Conservation (phyloP, 2,888 invertebrate genomes). For the Synergus umbraculus region DNA sequence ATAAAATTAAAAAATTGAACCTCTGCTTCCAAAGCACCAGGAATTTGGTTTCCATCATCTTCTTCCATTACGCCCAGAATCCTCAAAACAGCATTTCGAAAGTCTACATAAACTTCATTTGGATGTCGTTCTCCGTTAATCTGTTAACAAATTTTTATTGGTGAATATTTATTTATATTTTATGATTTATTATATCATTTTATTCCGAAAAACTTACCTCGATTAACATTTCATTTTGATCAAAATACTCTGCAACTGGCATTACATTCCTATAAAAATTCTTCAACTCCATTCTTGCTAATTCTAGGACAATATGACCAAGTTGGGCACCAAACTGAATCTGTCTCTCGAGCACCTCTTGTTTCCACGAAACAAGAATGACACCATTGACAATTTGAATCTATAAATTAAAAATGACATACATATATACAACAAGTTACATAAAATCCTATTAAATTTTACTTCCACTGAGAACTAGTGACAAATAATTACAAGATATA, state of each 20-base stretch:
- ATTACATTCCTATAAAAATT: constrained; percentile 94
- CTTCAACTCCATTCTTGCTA: constrained; percentile 92
- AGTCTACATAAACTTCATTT: constrained; percentile 91
- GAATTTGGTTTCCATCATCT: constrained; percentile 50
- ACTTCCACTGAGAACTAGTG: no score
- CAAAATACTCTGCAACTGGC: constrained; percentile 94
- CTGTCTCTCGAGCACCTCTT: constrained; percentile 90
- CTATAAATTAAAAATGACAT: constrained; percentile 77
- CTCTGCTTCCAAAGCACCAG: constrained; percentile 68
- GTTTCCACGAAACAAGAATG: constrained; percentile 91
- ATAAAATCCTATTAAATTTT: no score
- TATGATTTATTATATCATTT: background rate
- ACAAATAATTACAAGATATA: no score
- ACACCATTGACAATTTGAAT: constrained; percentile 93
- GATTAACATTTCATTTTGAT: constrained; percentile 88
- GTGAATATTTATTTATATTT: background rate
- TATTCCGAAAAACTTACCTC: constrained; percentile 79
- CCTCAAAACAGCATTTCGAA: constrained; percentile 87
- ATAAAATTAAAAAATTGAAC: constrained; percentile 53
- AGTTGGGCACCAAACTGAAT: constrained; percentile 94
- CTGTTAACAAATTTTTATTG: constrained; percentile 77
- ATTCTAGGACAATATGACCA: constrained; percentile 89
- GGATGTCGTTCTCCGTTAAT: constrained; percentile 93
- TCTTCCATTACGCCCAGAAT: constrained; percentile 81
- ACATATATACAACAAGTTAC: background rate